Percentiles rank a stretch among this genome's conserved stretches.
Evolutionary conservation across 2,797 vertebrate species (phyloP).

Genomic region (Rhynchotus rufescens): DNA sequence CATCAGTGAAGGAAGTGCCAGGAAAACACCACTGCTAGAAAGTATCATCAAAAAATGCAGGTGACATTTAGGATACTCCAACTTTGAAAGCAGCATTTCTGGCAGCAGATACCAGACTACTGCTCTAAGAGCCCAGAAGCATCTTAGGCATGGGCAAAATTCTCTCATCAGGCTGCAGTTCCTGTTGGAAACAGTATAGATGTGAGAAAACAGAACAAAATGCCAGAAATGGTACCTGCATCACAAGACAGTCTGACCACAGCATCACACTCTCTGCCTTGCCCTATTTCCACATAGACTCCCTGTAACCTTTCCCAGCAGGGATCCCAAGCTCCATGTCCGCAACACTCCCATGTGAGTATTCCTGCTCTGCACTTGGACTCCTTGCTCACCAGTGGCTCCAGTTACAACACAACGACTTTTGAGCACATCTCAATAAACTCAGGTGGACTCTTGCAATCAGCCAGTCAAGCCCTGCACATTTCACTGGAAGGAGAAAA

Average conservation of each 20-base stretch:
- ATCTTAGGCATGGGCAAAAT: neutral
- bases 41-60: neutral
- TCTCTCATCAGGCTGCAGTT: neutral
- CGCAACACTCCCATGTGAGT: no score
- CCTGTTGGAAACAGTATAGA: neutral
- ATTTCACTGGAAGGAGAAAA: neutral
- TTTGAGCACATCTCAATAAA: neutral
- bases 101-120: neutral
- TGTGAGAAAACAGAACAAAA: neutral
- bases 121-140: neutral
- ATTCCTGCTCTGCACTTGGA: accelerated
- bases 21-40: neutral
- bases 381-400: neutral
- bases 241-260: neutral
- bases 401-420: neutral
- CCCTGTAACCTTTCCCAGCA: neutral
- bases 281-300: neutral
- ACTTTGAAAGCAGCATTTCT: neutral
- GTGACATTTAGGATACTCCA: neutral
- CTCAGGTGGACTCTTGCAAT: neutral
- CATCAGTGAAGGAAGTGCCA: neutral
- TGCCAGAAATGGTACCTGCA: neutral
- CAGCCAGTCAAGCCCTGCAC: neutral
- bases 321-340: accelerated
- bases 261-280: accelerated